Base-by-base conservation (phyloP, 2,888 invertebrate species). In the Athalia rosae region DNA sequence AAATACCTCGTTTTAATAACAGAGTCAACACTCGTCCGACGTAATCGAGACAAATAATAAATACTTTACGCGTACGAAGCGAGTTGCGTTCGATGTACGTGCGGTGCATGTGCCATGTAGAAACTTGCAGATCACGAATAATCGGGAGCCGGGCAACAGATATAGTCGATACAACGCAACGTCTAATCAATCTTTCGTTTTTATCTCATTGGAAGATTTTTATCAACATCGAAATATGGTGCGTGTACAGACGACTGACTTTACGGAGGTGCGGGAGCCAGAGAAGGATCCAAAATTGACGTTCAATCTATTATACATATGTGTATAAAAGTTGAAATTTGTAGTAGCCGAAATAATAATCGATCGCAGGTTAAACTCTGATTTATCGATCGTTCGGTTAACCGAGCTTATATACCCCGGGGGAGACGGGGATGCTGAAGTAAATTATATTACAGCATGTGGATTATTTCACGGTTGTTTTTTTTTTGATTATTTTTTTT, bases 321-420 rank as follows among this genome's bases (percentile, higher is more conserved):
- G 43, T 56, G 13, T 8, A 41, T 45, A 58, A 5, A 41, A 9
- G 43, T n/a, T 11, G 11, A 61, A 61, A 61, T 13, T 67, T 58
- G 13, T 71, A 8, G 71, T 71, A 71, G 71, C 71, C 71, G 58
- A 58, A 71, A 71, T 58, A 58, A 58, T 71, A 71, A 71, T 71
- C 71, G 71, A 58, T 71, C 58, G 28, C 28, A 28, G 56, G 71
- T 58, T 71, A 71, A 71, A 71, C 56, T 13, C 71, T 71, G 71
- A 71, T 71, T 71, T 71, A 71, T 71, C 56, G 71, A 56, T 71
- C 71, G 58, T 45, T 58, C n/a, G 71, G 45, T 13, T 71, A 71
- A 71, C 71, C 28, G 43, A 58, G 41, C 61, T 13, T 56, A 13
- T n/a, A 69, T n/a, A 11, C 45, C 71, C 56, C 58, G 11, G 8